Evolutionary conservation across 2,888 invertebrate species (phyloP), one percentile per base, ranked within the genome.

Genomic region (Stenchaetothrips biformis): DNA sequence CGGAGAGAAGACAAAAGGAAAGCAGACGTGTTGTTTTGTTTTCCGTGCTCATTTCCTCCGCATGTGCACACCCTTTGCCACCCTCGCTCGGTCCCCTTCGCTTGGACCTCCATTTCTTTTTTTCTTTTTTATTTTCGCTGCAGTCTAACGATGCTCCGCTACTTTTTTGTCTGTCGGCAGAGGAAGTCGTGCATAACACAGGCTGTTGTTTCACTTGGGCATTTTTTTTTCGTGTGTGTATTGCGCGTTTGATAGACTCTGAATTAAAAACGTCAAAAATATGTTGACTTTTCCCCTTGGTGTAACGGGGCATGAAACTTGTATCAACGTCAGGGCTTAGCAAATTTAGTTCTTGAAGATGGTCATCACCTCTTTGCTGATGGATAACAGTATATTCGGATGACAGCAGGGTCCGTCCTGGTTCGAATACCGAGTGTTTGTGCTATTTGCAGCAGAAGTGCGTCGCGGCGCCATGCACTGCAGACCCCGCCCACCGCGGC

Each of bases 161-260:
- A 74, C 25, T 74, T 74, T 74, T 74, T 53, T 53, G 11, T 53
- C 13, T 74, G 21, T 74, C 25, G 67, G 21, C 67, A 11, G 67
- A 74, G 67, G 7, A 74, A 74, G 25, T 74, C 67, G 67, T 25
- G 67, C 67, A 74, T 21, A 74, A 74, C 67, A 74, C 67, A 25
- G 25, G 21, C 67, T 74, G 67, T 25, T 74, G 67, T 74, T 74
- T 74, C 25, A 13, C 53, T 53, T 13, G 4, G 13, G 18, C 4
- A 53, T 13, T 13, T 11, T 53, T 53, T 8, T 18, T 53, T 9
- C 53, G 16, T 13, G 0, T 53, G 53, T 18, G 53, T 37, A 53
- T 53, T 13, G 16, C 13, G 16, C 53, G 53, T 13, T 9, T 53
- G 53, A 9, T 9, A 6, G 2, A 53, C 9, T 53, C 16, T 53